Base-by-base conservation (phyloP, 2,888 invertebrate species). In the Strigamia transsilvanica region DNA sequence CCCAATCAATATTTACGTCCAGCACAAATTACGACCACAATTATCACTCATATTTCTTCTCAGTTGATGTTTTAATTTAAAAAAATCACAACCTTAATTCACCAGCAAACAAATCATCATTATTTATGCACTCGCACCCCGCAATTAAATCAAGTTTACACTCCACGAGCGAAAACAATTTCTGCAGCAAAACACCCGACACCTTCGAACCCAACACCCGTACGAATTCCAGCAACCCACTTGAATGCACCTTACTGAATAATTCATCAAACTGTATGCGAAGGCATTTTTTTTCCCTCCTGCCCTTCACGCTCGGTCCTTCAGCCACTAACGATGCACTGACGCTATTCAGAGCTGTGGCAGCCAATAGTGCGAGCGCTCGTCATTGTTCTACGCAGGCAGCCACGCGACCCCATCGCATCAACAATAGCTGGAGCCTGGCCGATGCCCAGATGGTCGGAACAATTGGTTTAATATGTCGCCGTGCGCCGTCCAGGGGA, bases 361-460 rank as follows among this genome's bases (percentile, higher is more conserved):
- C 51, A 51, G 51, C 51, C 51, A 51, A 51, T 51, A 51, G 51
- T 51, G 51, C 51, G 15, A 15, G 51, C 51, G 15, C 51, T 51
- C 18, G 38, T 51, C 51, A 51, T 51, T 51, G 51, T 51, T 51
- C 51, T 51, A 51, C 51, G 51, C n/a, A 51, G 51, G 51, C 51
- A 51, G 51, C 51, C 51, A 51, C 51, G 51, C 51, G 51, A 51
- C 51, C 51, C 51, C 51, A 51, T 51, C 51, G 51, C 51, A 51
- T 10, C 51, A 18, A 51, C 51, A 51, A 51, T 51, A 51, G 51
- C 51, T 18, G 51, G 51, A 51, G 51, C 51, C 51, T 18, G 51
- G 51, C 51, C 51, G 51, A 51, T 51, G 51, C 51, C 51, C 51
- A 51, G 51, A 51, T 51, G 51, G 51, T 51, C 51, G 51, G 51